A percentile compares a stretch with the other conserved stretches of the same genome.
phyloP scores from a whole-genome alignment of 1,140 invertebrate genomes.

The Trissolcus basalis region DNA sequence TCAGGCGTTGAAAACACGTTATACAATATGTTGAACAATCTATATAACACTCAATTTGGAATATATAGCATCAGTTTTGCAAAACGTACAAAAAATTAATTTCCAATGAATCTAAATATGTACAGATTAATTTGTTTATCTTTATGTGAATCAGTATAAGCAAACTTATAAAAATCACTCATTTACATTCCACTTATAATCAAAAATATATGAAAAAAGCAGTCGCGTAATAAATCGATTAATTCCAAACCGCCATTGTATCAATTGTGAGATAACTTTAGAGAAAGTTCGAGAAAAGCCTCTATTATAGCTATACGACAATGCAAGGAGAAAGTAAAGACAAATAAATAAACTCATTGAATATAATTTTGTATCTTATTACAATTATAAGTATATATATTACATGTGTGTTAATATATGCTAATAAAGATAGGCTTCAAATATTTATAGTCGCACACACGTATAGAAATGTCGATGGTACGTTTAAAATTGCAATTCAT shows the following conservation, averaged over 20 bases:
- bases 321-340: constrained; percentile 32
- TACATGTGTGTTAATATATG: constrained; percentile 10
- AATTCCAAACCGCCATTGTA: constrained; percentile 27
- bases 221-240: constrained; percentile 30
- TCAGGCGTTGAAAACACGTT: too few relatives aligned
- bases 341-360: constrained; percentile 17
- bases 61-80: too few relatives aligned
- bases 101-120: too few relatives aligned
- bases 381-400: constrained; percentile 18
- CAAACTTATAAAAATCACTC: constrained; percentile 12
- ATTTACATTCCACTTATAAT: constrained; percentile 6
- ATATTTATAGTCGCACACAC: constrained; percentile 17
- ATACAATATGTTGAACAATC: too few relatives aligned
- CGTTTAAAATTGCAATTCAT: neutral
- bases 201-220: neutral
- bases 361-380: constrained; percentile 18
- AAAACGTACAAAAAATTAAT: too few relatives aligned
- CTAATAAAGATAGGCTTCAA: constrained; percentile 13
- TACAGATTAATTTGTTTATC: too few relatives aligned
- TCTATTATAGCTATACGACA: constrained; percentile 22
- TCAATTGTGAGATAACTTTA: constrained; percentile 31
- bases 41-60: too few relatives aligned
- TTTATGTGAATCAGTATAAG: too few relatives aligned
- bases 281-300: constrained; percentile 46
- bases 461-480: neutral